Evolutionary conservation across 2,888 invertebrate species (phyloP).

Genomic region (Platynereis dumerilii): DNA sequence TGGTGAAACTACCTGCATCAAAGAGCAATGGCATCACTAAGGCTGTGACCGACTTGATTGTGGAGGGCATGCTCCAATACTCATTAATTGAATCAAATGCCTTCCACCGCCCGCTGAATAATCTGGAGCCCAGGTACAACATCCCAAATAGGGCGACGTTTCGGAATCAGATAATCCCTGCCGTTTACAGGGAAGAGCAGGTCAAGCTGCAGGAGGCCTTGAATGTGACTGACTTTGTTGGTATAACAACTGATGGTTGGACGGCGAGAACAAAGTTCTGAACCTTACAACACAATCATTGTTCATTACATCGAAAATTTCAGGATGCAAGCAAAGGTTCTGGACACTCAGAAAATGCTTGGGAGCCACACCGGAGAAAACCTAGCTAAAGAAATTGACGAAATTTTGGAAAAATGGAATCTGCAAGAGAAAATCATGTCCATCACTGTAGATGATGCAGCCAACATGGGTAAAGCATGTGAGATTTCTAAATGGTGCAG

Average conservation of each 20-base stretch:
- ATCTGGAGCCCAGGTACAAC: background rate
- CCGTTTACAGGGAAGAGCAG: background rate
- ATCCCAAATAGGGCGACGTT: background rate
- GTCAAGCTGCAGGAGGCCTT: background rate
- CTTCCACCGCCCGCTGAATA: background rate
- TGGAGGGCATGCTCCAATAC: background rate
- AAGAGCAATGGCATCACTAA: background rate
- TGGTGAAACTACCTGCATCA: background rate
- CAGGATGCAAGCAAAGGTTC: background rate
- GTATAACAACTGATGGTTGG: conserved; percentile 5
- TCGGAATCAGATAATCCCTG: background rate
- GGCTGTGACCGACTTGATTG: background rate
- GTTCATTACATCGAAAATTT: background rate
- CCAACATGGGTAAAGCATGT: conserved; percentile 8
- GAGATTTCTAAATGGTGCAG: background rate
- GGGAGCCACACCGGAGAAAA: background rate
- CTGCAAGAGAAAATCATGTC: background rate
- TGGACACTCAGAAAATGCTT: background rate
- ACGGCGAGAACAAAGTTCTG: background rate
- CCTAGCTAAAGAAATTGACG: background rate
- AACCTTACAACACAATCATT: conserved; percentile 1
- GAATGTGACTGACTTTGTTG: background rate
- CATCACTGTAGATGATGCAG: background rate
- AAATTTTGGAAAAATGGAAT: background rate
- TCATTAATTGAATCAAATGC: background rate